Evolutionary conservation across 2,888 invertebrate genomes (phyloP).

Genomic region (Cinara cedri): DNA sequence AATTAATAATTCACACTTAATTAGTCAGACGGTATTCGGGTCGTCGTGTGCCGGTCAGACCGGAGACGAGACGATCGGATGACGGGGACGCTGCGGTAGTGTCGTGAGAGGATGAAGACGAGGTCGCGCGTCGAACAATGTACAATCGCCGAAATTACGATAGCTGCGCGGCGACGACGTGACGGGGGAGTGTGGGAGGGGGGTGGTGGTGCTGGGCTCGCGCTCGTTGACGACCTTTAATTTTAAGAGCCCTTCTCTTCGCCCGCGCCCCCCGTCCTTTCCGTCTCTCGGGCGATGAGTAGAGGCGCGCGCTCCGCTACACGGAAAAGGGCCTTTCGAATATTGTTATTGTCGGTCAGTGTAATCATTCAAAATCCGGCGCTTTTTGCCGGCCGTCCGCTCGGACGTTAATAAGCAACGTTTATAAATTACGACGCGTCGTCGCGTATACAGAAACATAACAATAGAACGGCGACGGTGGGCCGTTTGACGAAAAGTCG

Average conservation of each 20-base stretch:
- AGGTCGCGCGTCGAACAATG: constrained; percentile 53
- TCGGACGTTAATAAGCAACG: constrained; percentile 53
- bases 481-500: neutral
- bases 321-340: constrained; percentile 22
- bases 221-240: neutral
- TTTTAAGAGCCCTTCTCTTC: constrained; percentile 50
- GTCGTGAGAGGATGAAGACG: constrained; percentile 13
- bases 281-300: too few relatives aligned
- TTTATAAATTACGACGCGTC: constrained; percentile 42
- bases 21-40: constrained; percentile 58
- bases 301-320: too few relatives aligned
- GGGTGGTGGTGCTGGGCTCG: too few relatives aligned
- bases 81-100: neutral
- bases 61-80: neutral
- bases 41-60: constrained; percentile 52
- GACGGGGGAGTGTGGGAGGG: too few relatives aligned
- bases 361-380: constrained; percentile 52
- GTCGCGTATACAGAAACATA: too few relatives aligned
- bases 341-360: constrained; percentile 34
- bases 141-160: constrained; percentile 44
- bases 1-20: constrained; percentile 61
- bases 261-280: too few relatives aligned
- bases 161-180: too few relatives aligned
- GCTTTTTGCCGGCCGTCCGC: constrained; percentile 34
- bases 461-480: neutral